A percentile compares a stretch with the other conserved stretches of the same genome.
Conservation (phyloP, 2,888 invertebrate genomes). For the Heterodera filipjevi region DNA sequence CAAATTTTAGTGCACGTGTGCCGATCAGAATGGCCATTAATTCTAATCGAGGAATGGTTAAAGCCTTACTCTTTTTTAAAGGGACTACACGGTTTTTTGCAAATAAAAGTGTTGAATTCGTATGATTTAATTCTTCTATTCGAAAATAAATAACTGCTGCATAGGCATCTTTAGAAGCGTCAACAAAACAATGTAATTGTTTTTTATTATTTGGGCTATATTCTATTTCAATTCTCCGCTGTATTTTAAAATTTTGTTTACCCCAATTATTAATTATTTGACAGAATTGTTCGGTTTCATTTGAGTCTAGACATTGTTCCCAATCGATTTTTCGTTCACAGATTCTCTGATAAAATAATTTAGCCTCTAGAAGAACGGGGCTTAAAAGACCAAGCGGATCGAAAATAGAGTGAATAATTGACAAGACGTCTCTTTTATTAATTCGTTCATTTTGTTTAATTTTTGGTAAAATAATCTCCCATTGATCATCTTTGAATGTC, state of each 20-base stretch:
- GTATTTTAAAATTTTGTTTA: not conserved
- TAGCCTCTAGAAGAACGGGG: not conserved
- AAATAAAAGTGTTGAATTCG: not conserved
- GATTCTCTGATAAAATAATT: not conserved
- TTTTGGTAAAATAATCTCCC: not conserved
- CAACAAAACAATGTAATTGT: conserved; percentile 5
- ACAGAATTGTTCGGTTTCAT: not conserved
- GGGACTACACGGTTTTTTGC: conserved; percentile 21
- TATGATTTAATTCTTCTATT: not conserved
- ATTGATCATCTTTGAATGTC: not conserved
- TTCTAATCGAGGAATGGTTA: conserved; percentile 1
- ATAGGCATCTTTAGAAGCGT: too few species aligned
- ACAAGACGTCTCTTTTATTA: not conserved
- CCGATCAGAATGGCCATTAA: not conserved
- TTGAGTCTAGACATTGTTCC: not conserved
- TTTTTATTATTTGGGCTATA: not conserved
- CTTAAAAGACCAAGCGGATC: conserved; percentile 19
- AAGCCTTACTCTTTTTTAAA: not conserved
- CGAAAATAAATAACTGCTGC: not conserved
- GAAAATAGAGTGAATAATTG: not conserved
- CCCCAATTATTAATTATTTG: not conserved
- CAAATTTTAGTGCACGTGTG: not conserved
- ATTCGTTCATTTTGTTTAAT: fast-evolving
- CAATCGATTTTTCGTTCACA: not conserved
- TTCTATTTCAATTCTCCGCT: not conserved